Base-by-base conservation (phyloP, 92 coral and sea anemone species). In the Anthopleura xanthogrammica region DNA sequence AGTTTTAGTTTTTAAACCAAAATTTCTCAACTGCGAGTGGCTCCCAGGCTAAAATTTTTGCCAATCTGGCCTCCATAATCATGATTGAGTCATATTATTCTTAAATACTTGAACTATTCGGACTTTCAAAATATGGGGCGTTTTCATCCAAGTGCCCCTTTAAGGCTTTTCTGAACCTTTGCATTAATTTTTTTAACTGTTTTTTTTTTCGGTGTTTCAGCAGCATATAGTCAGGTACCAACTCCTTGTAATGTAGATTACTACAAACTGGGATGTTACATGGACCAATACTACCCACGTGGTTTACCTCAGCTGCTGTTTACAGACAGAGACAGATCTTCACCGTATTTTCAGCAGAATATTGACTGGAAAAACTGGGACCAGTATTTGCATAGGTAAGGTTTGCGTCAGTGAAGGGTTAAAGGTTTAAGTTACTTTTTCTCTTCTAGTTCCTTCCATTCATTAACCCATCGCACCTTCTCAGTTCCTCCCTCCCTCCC, bases 301-400 rank as follows among this genome's bases (percentile, higher is more conserved):
- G 84, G 79, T 17, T 29, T 87, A 40, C 76, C 72, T 0, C 57
- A 87, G 66, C 48, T 87, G 13, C 48, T 87, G 58, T 77, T 87
- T 54, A 87, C 85, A 4, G 90, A 87, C 64, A 43, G 90, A 62
- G 84, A 82, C 64, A 78, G 58, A 40, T 19, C 76, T 22, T 66
- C 72, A 5, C 48, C 79, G 3, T 11, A 62, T 1, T 80, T 68
- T 52, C 82, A 80, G 29, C 83, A 87, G 65, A 22, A 20, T 16
- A 74, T 87, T 12, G 84, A 87, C 76, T 87, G 90, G 90, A 60
- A 71, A 36, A 78, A 87, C 77, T 87, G 90, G 90, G 78, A 83
- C 40, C 72, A 60, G 22, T 87, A 87, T 48, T 23, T 87, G 12
- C 87, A 72, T 42, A 76, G 90, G 90, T 87, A 66, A 60, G 16